phyloP scores from a whole-genome alignment of 2,113 vertebrate genomes.

The Daphoenositta chrysoptera region DNA sequence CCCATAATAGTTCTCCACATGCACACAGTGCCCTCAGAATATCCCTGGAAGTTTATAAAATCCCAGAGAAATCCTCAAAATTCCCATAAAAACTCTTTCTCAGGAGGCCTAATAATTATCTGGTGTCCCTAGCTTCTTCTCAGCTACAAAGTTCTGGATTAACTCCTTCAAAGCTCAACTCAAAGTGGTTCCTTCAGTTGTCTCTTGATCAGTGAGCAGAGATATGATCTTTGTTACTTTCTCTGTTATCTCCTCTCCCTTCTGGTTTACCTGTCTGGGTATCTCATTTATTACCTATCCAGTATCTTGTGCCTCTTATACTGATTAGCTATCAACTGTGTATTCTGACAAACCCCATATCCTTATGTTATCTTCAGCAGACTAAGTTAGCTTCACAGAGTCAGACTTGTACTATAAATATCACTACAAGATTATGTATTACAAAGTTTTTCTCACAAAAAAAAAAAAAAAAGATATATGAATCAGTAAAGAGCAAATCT shows the following conservation, averaged over 20 bases:
- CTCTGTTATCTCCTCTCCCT: background rate
- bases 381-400: background rate
- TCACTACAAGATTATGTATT: background rate
- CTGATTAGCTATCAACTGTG: fast-evolving
- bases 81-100: background rate
- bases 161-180: background rate
- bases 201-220: background rate
- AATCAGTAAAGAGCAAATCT: background rate
- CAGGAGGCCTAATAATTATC: background rate
- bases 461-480: background rate
- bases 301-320: background rate
- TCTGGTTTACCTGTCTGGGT: background rate
- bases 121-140: background rate
- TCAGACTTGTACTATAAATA: background rate
- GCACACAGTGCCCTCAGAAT: background rate
- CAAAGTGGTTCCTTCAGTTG: background rate
- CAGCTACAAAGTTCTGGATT: background rate
- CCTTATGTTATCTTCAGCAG: background rate
- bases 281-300: background rate
- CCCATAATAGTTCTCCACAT: background rate
- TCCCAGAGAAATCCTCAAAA: background rate
- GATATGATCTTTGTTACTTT: fast-evolving
- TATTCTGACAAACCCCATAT: background rate
- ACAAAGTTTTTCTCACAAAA: background rate
- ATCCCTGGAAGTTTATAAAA: background rate